Conservation (phyloP, 1,140 invertebrate genomes). For the Matsumurasca onukii region DNA sequence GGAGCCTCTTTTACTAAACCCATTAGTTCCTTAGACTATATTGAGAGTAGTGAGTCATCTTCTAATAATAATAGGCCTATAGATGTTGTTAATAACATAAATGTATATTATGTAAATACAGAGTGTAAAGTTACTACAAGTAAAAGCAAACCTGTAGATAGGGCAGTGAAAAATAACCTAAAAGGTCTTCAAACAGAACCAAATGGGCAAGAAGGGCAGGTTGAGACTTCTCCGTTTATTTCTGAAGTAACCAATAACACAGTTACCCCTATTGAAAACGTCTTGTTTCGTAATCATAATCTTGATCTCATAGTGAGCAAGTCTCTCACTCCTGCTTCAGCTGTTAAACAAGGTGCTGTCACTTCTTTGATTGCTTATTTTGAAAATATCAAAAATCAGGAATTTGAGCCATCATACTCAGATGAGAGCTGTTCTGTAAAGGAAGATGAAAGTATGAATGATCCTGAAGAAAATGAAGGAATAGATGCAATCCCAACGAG, state of each 20-base stretch:
- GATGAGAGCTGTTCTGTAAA: background rate
- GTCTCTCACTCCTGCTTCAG: background rate
- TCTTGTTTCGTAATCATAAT: too few species aligned
- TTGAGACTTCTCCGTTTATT: too few species aligned
- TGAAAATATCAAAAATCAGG: conserved; percentile 4
- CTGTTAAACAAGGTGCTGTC: conserved; percentile 17
- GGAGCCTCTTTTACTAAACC: conserved; percentile 15
- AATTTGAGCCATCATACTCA: background rate
- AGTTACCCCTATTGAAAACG: too few species aligned
- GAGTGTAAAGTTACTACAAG: conserved; percentile 6
- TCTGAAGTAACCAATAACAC: too few species aligned
- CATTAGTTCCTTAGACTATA: background rate
- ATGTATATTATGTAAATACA: conserved; percentile 19
- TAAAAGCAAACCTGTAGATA: background rate
- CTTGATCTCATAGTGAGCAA: too few species aligned
- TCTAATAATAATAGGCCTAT: conserved; percentile 5
- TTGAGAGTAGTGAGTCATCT: conserved; percentile 1
- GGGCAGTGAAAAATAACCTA: background rate
- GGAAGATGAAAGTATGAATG: background rate
- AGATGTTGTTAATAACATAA: conserved; percentile 11
- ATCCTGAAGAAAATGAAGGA: too few species aligned
- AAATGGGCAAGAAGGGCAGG: background rate
- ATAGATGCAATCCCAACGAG: too few species aligned
- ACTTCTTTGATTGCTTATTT: background rate
- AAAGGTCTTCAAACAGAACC: background rate